Percentiles rank a stretch among this genome's conserved stretches.
These are phyloP conservation scores for Neosilurus mollespiculum DNA, from an alignment of 2,797 vertebrate species.

Conservation along the genomic window DNA sequence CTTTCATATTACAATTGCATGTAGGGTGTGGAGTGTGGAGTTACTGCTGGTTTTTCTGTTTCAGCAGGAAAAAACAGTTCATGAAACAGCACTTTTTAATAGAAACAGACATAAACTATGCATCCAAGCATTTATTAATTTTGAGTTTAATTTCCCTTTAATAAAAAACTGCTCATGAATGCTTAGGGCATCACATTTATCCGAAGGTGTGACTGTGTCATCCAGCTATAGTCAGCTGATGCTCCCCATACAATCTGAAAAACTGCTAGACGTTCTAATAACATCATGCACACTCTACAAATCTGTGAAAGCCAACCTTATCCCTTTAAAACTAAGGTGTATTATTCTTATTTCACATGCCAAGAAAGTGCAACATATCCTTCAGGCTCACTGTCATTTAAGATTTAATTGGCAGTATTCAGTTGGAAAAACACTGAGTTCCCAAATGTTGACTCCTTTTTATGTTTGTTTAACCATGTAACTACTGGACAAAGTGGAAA, in stretches of 20 bases:
- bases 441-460: constrained; percentile 25
- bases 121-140: too few relatives aligned
- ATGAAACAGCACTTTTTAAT: too few relatives aligned
- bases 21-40: too few relatives aligned
- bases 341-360: not conserved
- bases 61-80: too few relatives aligned
- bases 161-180: not conserved
- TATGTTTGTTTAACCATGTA: constrained; percentile 33
- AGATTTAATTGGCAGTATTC: constrained; percentile 7
- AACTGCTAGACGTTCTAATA: not conserved
- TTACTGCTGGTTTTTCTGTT: too few relatives aligned
- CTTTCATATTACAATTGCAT: too few relatives aligned
- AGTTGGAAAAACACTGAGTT: constrained; percentile 18
- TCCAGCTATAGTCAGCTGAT: not conserved
- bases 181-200: not conserved
- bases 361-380: not conserved
- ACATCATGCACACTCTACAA: not conserved
- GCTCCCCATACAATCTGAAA: not conserved
- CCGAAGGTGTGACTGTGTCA: not conserved
- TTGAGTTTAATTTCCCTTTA: too few relatives aligned
- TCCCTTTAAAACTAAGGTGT: not conserved
- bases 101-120: too few relatives aligned
- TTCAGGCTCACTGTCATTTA: constrained; percentile 43
- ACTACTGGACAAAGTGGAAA: constrained; percentile 33
- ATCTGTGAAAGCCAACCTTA: not conserved